Evolutionary conservation across 2,888 invertebrate genomes (phyloP).

Genomic region (Amblyjoppa proteus): DNA sequence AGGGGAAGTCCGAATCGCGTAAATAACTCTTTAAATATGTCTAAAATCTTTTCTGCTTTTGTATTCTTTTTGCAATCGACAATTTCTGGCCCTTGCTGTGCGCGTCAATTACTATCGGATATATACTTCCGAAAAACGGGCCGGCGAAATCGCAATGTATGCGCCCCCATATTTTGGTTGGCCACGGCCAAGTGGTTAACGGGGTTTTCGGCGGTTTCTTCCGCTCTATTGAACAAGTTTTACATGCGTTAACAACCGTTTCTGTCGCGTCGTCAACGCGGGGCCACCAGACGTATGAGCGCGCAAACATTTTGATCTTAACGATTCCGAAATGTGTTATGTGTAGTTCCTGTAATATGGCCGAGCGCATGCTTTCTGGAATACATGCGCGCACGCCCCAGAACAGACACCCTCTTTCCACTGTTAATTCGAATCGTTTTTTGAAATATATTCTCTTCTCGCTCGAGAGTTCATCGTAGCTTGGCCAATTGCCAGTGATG

Average conservation of each 20-base stretch:
- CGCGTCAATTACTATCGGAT: neutral
- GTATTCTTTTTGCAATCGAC: constrained; percentile 14
- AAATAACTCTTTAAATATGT: constrained; percentile 6
- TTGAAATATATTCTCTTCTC: constrained; percentile 22
- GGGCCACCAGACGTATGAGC: constrained; percentile 42
- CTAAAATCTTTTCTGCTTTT: neutral
- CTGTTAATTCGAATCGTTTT: constrained; percentile 22
- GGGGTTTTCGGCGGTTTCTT: constrained; percentile 17
- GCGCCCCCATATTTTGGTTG: constrained; percentile 66
- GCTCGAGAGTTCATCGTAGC: constrained; percentile 2
- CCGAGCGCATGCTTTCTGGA: constrained; percentile 3
- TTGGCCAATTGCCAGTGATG: constrained; percentile 19
- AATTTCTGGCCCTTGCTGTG: constrained; percentile 1
- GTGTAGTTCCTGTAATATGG: constrained; percentile 18
- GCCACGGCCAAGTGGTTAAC: constrained; percentile 64
- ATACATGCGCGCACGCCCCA: neutral
- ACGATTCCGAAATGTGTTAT: constrained; percentile 48
- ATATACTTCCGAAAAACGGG: no score
- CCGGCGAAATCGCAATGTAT: constrained; percentile 70
- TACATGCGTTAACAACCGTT: neutral
- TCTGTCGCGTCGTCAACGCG: constrained; percentile 2
- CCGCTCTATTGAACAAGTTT: neutral
- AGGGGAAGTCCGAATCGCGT: constrained; percentile 15
- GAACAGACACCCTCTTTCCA: neutral
- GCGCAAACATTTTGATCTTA: constrained; percentile 32